phyloP scores from a whole-genome alignment of 1,140 invertebrate species.

The Charaxes varanes region DNA sequence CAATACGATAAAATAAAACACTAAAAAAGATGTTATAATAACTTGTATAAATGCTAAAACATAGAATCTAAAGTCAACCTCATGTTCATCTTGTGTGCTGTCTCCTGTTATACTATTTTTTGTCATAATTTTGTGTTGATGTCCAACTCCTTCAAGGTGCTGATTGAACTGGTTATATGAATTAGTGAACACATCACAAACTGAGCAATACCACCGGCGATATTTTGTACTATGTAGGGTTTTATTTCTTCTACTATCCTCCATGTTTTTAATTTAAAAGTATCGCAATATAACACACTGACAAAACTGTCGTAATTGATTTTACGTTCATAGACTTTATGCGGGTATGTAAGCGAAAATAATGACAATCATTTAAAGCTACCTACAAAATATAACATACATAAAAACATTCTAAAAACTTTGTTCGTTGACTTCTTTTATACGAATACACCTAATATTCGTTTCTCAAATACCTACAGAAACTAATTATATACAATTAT shows the following conservation, averaged over 20 bases:
- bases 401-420: no score
- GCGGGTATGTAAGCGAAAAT: no score
- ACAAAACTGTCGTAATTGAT: no score
- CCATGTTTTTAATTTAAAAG: background rate
- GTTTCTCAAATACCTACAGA: no score
- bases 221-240: no score
- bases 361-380: no score
- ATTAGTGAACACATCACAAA: slow-evolving; percentile 52
- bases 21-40: slow-evolving; percentile 44
- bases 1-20: slow-evolving; percentile 42
- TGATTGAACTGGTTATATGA: slow-evolving; percentile 55
- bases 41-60: slow-evolving; percentile 39
- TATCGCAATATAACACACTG: no score
- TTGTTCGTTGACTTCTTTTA: no score
- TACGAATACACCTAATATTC: no score
- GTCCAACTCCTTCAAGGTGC: slow-evolving; percentile 53
- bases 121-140: slow-evolving; percentile 40
- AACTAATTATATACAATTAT: no score
- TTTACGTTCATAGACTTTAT: no score
- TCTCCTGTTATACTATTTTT: slow-evolving; percentile 27
- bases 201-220: slow-evolving; percentile 42
- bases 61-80: slow-evolving; percentile 37
- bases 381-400: no score
- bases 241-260: slow-evolving; percentile 13
- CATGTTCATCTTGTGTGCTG: slow-evolving; percentile 24